phyloP scores from a whole-genome alignment of 2,888 invertebrate genomes.

The Horisme vitalbata region DNA sequence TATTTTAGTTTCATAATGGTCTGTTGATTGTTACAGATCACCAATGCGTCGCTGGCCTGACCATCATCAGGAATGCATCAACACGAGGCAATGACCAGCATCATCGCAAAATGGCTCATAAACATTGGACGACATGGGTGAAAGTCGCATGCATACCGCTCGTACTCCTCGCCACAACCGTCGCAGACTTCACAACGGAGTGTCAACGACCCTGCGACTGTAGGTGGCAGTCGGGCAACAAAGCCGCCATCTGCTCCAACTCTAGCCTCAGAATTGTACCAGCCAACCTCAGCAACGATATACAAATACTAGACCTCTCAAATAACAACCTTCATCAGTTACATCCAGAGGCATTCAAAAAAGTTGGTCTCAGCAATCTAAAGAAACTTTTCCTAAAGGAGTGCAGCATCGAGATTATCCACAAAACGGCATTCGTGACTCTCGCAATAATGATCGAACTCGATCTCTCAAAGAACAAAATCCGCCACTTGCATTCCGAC shows the following conservation, averaged over 20 bases:
- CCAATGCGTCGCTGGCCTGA: slow-evolving; percentile 60
- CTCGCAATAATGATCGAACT: slow-evolving; percentile 91
- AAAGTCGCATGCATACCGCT: slow-evolving; percentile 63
- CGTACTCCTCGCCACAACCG: slow-evolving; percentile 57
- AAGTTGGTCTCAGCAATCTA: slow-evolving; percentile 88
- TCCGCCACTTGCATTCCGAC: slow-evolving; percentile 85
- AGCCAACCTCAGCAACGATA: slow-evolving; percentile 86
- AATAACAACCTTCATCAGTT: slow-evolving; percentile 86
- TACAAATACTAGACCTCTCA: slow-evolving; percentile 88
- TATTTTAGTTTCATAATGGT: background rate
- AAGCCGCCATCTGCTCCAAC: slow-evolving; percentile 91
- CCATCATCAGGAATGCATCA: slow-evolving; percentile 69
- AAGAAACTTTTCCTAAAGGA: slow-evolving; percentile 91
- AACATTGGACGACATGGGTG: slow-evolving; percentile 78
- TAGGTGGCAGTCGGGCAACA: slow-evolving; percentile 93
- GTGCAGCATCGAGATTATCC: slow-evolving; percentile 87
- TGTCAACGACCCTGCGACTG: slow-evolving; percentile 90
- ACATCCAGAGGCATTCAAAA: slow-evolving; percentile 86
- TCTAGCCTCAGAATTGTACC: slow-evolving; percentile 87
- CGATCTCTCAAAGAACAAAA: slow-evolving; percentile 90
- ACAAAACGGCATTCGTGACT: slow-evolving; percentile 89
- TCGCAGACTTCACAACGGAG: slow-evolving; percentile 82
- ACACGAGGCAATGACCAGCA: slow-evolving; percentile 73
- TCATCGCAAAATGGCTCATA: slow-evolving; percentile 76
- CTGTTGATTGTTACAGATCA: slow-evolving; percentile 61